A percentile compares a stretch with the other conserved stretches of the same genome.
phyloP scores from a whole-genome alignment of 2,888 invertebrate species.

The Xestia xanthographa region DNA sequence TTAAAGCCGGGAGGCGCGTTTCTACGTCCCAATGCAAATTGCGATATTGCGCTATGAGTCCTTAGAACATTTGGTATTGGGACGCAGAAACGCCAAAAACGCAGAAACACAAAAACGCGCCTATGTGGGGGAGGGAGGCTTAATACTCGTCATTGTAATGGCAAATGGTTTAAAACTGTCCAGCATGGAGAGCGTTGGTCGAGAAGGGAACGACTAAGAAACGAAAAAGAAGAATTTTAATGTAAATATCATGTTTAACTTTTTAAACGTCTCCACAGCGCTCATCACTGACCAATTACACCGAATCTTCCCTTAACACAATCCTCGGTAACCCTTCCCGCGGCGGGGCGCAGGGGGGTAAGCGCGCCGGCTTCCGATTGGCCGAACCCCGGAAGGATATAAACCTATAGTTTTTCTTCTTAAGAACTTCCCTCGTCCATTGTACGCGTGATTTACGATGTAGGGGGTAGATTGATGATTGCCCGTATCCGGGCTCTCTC shows the following conservation, averaged over 20 bases:
- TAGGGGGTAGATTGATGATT: conserved; percentile 88
- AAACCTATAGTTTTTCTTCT: conserved; percentile 91
- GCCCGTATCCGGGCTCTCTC: conserved; percentile 83
- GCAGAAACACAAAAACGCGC: no score
- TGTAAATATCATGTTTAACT: neutral
- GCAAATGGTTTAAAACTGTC: no score
- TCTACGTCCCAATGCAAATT: no score
- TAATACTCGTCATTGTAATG: neutral
- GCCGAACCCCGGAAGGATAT: conserved; percentile 90
- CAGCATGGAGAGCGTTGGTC: no score
- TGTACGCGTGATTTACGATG: conserved; percentile 89
- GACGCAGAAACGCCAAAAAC: no score
- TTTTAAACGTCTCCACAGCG: conserved; percentile 18
- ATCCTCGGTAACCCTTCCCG: conserved; percentile 79
- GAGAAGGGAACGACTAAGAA: no score
- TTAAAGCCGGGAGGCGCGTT: no score
- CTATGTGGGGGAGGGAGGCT: no score
- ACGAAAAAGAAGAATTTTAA: neutral
- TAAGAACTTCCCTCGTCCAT: conserved; percentile 90
- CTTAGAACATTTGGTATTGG: no score
- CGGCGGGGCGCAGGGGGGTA: conserved; percentile 65
- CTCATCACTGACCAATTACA: conserved; percentile 67
- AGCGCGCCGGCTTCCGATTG: conserved; percentile 86
- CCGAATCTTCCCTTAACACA: conserved; percentile 67
- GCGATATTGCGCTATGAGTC: no score